Base-by-base conservation (phyloP, 2,888 invertebrate genomes). In the Zygaena filipendulae region DNA sequence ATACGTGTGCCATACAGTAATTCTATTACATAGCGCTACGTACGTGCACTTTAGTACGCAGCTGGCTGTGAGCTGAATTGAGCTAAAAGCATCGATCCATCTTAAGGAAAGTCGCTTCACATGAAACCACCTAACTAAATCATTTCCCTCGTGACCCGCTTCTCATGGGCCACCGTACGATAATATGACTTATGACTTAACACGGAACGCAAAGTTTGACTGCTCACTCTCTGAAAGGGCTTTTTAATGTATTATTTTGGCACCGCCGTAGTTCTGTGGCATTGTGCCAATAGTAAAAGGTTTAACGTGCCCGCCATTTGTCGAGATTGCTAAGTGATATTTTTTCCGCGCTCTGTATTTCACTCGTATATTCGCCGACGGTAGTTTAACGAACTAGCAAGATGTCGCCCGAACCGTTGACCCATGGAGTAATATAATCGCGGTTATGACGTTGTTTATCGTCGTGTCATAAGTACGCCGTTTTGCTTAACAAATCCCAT, bases 171-270 rank as follows among this genome's bases (percentile, higher is more conserved):
- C n/a, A n/a, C n/a, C n/a, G n/a, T n/a, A n/a, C n/a, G n/a, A n/a
- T n/a, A n/a, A n/a, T n/a, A n/a, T 48, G 45, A 55, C 49, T 54
- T 45, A 48, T 43, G 38, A 39, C 40, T 45, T 40, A 46, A 41
- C 43, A n/a, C n/a, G n/a, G n/a, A n/a, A n/a, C 29, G 54, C 44
- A 59, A 67, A 69, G 52, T 63, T 55, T 52, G 48, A 56, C 45
- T 56, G 53, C 62, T 61, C 55, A 62, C 53, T 54, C 51, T 50
- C 42, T 47, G 50, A 58, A 70, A 67, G 56, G 56, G 55, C n/a
- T 57, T 72, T 72, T 70, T 64, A 72, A 74, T 72, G 60, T 61
- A 63, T 71, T 74, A 70, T 71, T 70, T 69, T 71, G 69, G 71
- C 69, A 69, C 63, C 54, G 61, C 59, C 57, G 59, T 54, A 60